Evolutionary conservation across 2,113 vertebrate genomes (phyloP).

Genomic region (Takifugu flavidus): DNA sequence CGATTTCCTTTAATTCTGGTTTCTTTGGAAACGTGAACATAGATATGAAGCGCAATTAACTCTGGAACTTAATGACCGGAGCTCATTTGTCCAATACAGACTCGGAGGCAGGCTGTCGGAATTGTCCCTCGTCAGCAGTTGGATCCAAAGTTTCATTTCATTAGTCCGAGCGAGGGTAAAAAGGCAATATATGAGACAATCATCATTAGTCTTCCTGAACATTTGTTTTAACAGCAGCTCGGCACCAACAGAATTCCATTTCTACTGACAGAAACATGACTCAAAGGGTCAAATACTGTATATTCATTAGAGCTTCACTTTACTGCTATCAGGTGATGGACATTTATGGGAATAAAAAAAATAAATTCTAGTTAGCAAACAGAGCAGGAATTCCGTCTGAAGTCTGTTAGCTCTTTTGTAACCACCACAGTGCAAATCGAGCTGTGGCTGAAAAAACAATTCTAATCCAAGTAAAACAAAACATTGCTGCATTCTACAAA

Average conservation of each 20-base stretch:
- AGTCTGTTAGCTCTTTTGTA: too few relatives aligned
- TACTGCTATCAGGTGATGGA: too few relatives aligned
- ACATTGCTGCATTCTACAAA: too few relatives aligned
- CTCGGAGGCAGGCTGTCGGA: conserved; percentile 13
- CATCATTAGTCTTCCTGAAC: conserved; percentile 30
- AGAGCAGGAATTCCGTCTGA: too few relatives aligned
- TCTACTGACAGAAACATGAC: background rate
- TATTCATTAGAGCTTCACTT: too few relatives aligned
- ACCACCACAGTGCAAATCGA: too few relatives aligned
- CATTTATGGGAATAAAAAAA: too few relatives aligned
- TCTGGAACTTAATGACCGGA: conserved; percentile 43
- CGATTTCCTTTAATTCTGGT: conserved; percentile 32
- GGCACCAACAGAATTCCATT: background rate
- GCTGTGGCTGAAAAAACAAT: too few relatives aligned
- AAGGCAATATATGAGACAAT: conserved; percentile 26
- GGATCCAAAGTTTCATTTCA: conserved; percentile 38
- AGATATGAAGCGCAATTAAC: conserved; percentile 31
- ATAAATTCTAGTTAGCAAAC: too few relatives aligned
- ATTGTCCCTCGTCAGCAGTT: conserved; percentile 52
- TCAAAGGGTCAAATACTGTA: too few relatives aligned
- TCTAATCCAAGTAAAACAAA: too few relatives aligned
- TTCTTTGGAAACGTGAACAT: conserved; percentile 37
- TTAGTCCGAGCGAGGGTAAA: conserved; percentile 37
- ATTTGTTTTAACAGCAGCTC: background rate
- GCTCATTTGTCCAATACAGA: conserved; percentile 32